A percentile compares a stretch with the other conserved stretches of the same genome.
phyloP scores from a whole-genome alignment of 2,113 vertebrate species.

The Melospiza georgiana region DNA sequence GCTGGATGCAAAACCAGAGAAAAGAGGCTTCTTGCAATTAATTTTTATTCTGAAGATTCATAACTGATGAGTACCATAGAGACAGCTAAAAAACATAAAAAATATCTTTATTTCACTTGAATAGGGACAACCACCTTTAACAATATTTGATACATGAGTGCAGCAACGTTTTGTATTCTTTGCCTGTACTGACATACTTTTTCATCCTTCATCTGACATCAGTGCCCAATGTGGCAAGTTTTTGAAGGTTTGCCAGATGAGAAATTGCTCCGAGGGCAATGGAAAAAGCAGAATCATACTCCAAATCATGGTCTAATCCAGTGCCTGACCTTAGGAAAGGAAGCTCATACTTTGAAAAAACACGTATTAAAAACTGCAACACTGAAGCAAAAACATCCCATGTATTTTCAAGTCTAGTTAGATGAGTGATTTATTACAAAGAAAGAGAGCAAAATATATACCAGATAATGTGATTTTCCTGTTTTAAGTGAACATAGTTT shows the following conservation, averaged over 20 bases:
- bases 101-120: background rate
- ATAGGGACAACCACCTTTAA: background rate
- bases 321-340: background rate
- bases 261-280: background rate
- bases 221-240: background rate
- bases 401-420: background rate
- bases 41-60: background rate
- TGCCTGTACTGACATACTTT: background rate
- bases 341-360: background rate
- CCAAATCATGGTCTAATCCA: background rate
- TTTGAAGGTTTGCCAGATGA: background rate
- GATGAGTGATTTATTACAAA: background rate
- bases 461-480: background rate
- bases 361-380: background rate
- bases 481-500: background rate
- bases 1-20: background rate
- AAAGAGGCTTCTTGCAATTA: background rate
- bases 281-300: background rate
- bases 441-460: background rate
- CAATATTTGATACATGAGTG: background rate
- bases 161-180: conserved; percentile 6
- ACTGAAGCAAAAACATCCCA: background rate
- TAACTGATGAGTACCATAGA: background rate
- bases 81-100: background rate
- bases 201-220: conserved; percentile 13